Evolutionary conservation across 92 coral and sea anemone species (phyloP), one percentile per base, ranked within the genome.

Genomic region (Isaurus tuberculatus): DNA sequence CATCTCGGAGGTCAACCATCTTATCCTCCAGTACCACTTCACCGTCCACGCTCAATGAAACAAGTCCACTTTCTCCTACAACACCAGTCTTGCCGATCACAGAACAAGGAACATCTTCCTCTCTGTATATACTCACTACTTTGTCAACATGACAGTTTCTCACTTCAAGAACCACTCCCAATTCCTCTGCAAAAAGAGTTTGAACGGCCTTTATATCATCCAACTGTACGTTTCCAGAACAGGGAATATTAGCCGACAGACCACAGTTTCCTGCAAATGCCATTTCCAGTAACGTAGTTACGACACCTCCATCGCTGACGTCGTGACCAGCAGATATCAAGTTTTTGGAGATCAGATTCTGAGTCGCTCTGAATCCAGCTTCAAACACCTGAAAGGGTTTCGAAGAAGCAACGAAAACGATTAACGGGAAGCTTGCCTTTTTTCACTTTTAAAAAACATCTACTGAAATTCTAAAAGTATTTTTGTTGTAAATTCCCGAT

Each of bases 251-350:
- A 46, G 88, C 85, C 15, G 85, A 71, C 17, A 95, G 87, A 29
- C 98, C 98, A 79, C 96, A 90, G 73, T 95, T 95, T 10, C 98
- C 98, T 66, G 98, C 94, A 84, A 95, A 95, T 22, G 98, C 95
- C 98, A 95, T 95, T 80, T 95, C 98, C 68, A 95, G 70, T 10
- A 94, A 84, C 16, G 98, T 83, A 3, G 98, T 92, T 29, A 95
- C 79, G 40, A 95, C 83, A 7, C 98, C 98, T 8, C 98, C 98
- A 61, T 95, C 98, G 75, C 98, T 95, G 55, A 95, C 90, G 46
- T 95, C 98, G 67, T 95, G 98, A 28, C 98, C 98, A 67, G 98
- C 91, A 32, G 90, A 53, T 58, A 95, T 83, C 33, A 89, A 64
- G 34, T 85, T 84, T 60, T 90, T 79, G 31, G 91, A 90, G 73